A percentile compares a stretch with the other conserved stretches of the same genome.
Evolutionary conservation across 2,113 vertebrate species (phyloP).

Genomic region (Tupaia chinensis): DNA sequence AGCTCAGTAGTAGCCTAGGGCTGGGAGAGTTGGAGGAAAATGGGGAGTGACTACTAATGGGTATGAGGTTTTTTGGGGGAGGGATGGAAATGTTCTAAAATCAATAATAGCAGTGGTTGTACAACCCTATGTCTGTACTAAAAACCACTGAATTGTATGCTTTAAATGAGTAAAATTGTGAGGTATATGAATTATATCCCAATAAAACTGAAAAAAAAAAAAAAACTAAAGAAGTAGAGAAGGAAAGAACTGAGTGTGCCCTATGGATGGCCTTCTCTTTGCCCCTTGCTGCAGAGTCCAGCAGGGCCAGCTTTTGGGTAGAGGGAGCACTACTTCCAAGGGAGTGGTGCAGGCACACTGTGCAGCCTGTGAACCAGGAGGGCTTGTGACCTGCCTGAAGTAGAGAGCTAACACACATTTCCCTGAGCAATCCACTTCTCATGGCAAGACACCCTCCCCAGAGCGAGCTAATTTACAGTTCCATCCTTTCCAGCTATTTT

Average conservation of each 20-base stretch:
- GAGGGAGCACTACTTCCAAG: background rate
- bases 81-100: background rate
- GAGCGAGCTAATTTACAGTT: background rate
- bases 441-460: background rate
- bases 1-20: background rate
- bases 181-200: background rate
- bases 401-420: background rate
- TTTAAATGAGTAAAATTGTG: conserved; percentile 40
- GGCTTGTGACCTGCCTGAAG: background rate
- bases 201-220: background rate
- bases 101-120: background rate
- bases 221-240: background rate
- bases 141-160: background rate
- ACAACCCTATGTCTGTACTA: background rate
- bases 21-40: background rate
- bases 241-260: background rate
- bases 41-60: background rate
- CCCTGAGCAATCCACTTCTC: background rate
- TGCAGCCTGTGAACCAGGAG: background rate
- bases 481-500: background rate
- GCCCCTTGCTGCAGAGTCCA: background rate
- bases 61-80: background rate
- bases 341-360: background rate
- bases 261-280: background rate
- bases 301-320: background rate